A percentile compares a stretch with the other conserved stretches of the same genome.
phyloP scores from a whole-genome alignment of 2,888 invertebrate species.

The Papilio elwesi region DNA sequence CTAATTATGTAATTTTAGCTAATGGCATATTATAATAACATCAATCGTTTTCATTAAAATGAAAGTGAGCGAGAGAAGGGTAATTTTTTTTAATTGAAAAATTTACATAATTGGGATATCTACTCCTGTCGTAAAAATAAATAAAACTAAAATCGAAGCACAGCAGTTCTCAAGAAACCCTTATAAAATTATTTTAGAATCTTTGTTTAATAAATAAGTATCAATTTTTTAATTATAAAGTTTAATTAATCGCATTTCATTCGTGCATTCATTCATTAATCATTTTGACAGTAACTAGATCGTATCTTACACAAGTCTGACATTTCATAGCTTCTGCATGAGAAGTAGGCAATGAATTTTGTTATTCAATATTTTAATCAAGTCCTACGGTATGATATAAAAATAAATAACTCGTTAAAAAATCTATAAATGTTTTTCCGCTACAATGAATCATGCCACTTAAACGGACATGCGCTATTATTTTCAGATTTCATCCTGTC shows the following conservation, averaged over 20 bases:
- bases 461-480: neutral
- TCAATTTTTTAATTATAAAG: neutral
- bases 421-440: neutral
- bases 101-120: no score
- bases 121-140: no score
- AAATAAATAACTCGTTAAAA: neutral
- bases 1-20: no score
- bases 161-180: no score
- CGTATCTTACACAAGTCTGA: neutral
- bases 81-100: no score
- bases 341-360: conserved; percentile 8
- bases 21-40: no score
- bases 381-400: neutral
- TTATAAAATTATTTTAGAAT: no score
- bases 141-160: no score
- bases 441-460: neutral
- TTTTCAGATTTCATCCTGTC: neutral
- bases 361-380: neutral
- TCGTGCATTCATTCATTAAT: conserved; percentile 26
- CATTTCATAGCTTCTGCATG: conserved; percentile 35
- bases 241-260: conserved; percentile 1
- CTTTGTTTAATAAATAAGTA: neutral
- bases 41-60: no score
- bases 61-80: no score
- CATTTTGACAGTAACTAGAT: conserved; percentile 27